Percentiles rank a stretch among this genome's conserved stretches.
Evolutionary conservation across 2,888 invertebrate genomes (phyloP).

Genomic region (Spisula subtruncata): DNA sequence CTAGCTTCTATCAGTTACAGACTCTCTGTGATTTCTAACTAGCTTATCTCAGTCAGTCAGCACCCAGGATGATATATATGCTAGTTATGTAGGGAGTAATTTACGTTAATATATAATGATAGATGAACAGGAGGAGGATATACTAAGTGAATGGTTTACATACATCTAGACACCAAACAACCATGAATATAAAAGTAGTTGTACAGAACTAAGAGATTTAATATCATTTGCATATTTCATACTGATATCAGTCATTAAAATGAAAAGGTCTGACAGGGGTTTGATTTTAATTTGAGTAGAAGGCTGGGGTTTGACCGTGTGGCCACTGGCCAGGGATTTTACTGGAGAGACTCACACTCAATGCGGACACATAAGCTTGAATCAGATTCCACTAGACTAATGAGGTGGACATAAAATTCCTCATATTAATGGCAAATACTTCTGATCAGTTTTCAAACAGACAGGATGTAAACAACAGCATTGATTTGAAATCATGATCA

Average conservation of each 20-base stretch:
- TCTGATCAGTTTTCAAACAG: too few species aligned
- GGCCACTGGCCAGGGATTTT: too few species aligned
- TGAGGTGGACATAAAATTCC: too few species aligned
- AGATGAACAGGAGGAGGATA: background rate
- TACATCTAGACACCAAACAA: background rate
- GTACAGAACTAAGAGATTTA: background rate
- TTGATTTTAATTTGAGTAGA: too few species aligned
- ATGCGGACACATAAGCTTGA: too few species aligned
- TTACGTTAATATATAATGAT: conserved; percentile 3
- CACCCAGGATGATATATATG: background rate
- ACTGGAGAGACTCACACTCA: too few species aligned
- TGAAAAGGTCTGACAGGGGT: too few species aligned
- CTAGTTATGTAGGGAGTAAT: background rate
- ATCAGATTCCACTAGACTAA: too few species aligned
- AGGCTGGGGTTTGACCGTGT: too few species aligned
- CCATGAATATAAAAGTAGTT: background rate
- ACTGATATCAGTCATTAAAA: background rate
- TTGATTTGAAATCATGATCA: background rate
- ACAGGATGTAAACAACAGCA: too few species aligned
- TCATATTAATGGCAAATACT: too few species aligned
- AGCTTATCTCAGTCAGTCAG: background rate
- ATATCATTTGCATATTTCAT: background rate
- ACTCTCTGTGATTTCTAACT: background rate
- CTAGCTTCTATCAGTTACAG: too few species aligned
- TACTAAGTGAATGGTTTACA: conserved; percentile 6